Evolutionary conservation across 2,888 invertebrate genomes (phyloP).

Genomic region (Psococerastis gibbosa): DNA sequence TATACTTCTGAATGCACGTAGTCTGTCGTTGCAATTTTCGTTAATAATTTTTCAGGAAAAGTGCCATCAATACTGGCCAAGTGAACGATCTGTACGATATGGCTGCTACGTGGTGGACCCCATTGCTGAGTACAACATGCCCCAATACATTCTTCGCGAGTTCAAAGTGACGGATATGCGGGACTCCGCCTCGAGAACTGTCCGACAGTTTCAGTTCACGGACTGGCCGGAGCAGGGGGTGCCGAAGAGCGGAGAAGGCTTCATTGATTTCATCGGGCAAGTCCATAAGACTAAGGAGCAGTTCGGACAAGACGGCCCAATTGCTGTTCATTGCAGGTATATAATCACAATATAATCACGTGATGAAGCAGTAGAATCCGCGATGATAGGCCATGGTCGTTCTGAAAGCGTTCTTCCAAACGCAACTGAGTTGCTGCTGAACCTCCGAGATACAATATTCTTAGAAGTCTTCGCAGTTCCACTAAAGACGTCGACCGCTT

Average conservation of each 20-base stretch:
- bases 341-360: too few relatives aligned
- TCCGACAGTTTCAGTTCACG: slow-evolving; percentile 90
- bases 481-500: too few relatives aligned
- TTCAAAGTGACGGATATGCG: slow-evolving; percentile 98
- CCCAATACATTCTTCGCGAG: slow-evolving; percentile 94
- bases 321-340: slow-evolving; percentile 94
- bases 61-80: slow-evolving; percentile 99
- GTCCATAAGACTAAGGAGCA: slow-evolving; percentile 99
- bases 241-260: slow-evolving; percentile 94
- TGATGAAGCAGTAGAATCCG: too few relatives aligned
- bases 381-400: too few relatives aligned
- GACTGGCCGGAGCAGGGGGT: slow-evolving; percentile 96
- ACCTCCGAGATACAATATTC: too few relatives aligned
- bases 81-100: slow-evolving; percentile 89
- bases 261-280: slow-evolving; percentile 98
- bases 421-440: too few relatives aligned
- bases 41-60: slow-evolving; percentile 75
- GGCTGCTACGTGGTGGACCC: slow-evolving; percentile 98
- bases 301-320: slow-evolving; percentile 98
- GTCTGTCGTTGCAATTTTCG: too few relatives aligned
- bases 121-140: slow-evolving; percentile 99
- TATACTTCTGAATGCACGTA: too few relatives aligned
- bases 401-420: too few relatives aligned
- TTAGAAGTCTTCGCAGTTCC: too few relatives aligned
- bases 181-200: slow-evolving; percentile 88